These are phyloP conservation scores for Morone saxatilis DNA, from an alignment of 2,113 vertebrate genomes.

Conservation along the genomic window DNA sequence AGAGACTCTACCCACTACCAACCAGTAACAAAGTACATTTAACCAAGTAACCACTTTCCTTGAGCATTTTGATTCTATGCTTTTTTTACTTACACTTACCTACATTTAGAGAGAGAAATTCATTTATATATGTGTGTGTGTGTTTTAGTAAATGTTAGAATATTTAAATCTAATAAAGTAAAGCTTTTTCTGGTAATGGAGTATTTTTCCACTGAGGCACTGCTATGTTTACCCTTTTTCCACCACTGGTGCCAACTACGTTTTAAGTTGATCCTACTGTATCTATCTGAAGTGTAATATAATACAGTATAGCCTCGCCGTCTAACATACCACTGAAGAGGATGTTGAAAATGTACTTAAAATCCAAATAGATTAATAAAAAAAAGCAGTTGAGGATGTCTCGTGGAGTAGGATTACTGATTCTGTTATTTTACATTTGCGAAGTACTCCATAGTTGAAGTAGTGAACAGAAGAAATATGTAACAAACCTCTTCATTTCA, in stretches of 20 bases:
- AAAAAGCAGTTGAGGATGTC: background rate
- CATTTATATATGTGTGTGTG: no score
- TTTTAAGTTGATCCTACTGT: background rate
- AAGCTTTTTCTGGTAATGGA: background rate
- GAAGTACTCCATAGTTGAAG: background rate
- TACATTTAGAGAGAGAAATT: background rate
- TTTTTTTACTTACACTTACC: background rate
- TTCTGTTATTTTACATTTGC: background rate
- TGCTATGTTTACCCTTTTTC: background rate
- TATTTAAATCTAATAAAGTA: background rate
- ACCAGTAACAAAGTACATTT: background rate
- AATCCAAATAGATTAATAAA: background rate
- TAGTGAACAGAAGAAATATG: background rate
- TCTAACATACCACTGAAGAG: background rate
- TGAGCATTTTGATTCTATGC: background rate
- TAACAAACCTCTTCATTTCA: background rate
- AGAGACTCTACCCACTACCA: no score
- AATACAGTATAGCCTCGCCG: background rate
- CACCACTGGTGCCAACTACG: background rate
- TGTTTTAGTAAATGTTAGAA: background rate
- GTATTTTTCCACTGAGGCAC: background rate
- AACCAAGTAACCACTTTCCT: background rate
- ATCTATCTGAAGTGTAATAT: background rate
- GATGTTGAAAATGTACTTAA: background rate
- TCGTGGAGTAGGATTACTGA: background rate